Evolutionary conservation across 2,113 vertebrate genomes (phyloP).

Genomic region (Mirza zaza): DNA sequence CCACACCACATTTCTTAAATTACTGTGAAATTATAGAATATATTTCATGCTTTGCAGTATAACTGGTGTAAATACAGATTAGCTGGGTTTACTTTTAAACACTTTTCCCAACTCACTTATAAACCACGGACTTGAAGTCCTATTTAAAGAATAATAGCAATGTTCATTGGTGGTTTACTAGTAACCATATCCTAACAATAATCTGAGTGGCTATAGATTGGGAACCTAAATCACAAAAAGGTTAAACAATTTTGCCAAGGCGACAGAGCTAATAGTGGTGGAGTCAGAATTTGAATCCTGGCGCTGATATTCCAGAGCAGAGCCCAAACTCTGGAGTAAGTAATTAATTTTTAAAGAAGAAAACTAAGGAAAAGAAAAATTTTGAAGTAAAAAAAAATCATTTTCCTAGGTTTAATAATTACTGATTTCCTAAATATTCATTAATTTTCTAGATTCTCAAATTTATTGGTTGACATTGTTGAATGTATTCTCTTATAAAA

Average conservation of each 20-base stretch:
- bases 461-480: background rate
- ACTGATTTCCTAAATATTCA: background rate
- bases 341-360: background rate
- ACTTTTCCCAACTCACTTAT: constrained; percentile 7
- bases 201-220: background rate
- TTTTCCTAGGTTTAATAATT: background rate
- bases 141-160: background rate
- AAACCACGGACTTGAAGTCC: background rate
- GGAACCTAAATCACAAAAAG: background rate
- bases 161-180: background rate
- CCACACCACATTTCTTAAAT: background rate
- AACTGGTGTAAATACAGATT: background rate
- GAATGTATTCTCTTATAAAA: background rate
- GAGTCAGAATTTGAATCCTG: background rate
- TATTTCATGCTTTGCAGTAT: background rate
- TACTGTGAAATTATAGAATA: background rate
- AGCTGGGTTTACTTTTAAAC: too few species aligned
- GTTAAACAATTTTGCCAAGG: background rate
- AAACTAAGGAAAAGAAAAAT: background rate
- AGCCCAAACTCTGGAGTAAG: background rate
- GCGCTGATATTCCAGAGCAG: background rate
- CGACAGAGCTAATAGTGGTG: background rate
- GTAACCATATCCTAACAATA: background rate
- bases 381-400: background rate
- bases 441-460: background rate